phyloP scores from a whole-genome alignment of 1,140 invertebrate species.

The Drosophila chauvacae region DNA sequence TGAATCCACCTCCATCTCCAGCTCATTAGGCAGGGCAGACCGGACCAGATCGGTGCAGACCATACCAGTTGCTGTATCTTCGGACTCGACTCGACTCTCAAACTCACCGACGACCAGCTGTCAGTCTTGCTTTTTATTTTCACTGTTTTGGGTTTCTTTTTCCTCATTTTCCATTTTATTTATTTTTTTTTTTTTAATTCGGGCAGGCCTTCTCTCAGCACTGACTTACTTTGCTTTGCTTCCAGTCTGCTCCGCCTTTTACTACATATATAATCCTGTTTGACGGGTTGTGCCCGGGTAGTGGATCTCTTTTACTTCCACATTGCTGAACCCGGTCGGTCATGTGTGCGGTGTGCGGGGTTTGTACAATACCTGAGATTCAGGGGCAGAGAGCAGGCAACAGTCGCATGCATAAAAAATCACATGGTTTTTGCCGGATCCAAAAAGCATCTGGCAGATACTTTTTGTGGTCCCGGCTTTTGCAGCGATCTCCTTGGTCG shows the following conservation, averaged over 20 bases:
- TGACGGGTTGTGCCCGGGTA: constrained; percentile 68
- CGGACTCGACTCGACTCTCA: not conserved
- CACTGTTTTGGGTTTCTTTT: constrained; percentile 43
- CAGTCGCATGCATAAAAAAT: constrained; percentile 35
- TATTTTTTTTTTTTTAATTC: constrained; percentile 21
- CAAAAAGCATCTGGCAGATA: constrained; percentile 46
- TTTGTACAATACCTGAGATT: constrained; percentile 28
- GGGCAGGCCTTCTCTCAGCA: constrained; percentile 37
- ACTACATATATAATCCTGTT: constrained; percentile 72
- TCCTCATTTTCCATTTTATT: constrained; percentile 22
- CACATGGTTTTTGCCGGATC: constrained; percentile 39
- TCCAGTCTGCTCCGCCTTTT: constrained; percentile 13
- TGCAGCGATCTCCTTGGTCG: constrained; percentile 10
- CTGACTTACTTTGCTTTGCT: constrained; percentile 75
- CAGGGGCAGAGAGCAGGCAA: constrained; percentile 26
- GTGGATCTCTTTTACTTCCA: constrained; percentile 74
- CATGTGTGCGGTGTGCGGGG: constrained; percentile 37
- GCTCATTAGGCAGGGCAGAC: constrained; percentile 56
- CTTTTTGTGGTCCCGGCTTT: constrained; percentile 23
- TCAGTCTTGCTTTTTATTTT: constrained; percentile 60
- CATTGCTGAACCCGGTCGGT: constrained; percentile 74
- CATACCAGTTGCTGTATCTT: constrained; percentile 58
- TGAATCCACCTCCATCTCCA: constrained; percentile 21
- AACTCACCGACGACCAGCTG: constrained; percentile 61
- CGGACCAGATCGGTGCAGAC: constrained; percentile 60